phyloP scores from a whole-genome alignment of 2,797 vertebrate species.

The Hippopotamyrus pictus region DNA sequence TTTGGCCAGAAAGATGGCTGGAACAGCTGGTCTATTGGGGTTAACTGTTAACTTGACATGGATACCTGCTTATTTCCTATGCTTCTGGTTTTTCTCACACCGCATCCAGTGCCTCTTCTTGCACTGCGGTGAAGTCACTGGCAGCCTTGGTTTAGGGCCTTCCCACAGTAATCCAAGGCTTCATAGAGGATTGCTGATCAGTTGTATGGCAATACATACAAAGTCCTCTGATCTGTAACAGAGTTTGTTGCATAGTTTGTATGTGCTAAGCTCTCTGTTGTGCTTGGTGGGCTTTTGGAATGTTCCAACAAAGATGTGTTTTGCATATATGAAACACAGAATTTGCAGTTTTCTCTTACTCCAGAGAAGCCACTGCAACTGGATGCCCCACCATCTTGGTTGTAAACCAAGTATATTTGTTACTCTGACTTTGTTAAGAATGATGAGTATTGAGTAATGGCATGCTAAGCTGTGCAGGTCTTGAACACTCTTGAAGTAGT shows the following conservation, averaged over 20 bases:
- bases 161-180: background rate
- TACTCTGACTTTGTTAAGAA: background rate
- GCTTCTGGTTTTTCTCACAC: background rate
- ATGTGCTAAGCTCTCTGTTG: background rate
- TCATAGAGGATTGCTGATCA: background rate
- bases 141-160: background rate
- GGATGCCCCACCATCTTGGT: background rate
- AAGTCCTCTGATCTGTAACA: background rate
- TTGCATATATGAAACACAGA: background rate
- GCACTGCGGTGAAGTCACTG: background rate
- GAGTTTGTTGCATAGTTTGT: background rate
- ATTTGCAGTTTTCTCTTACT: background rate
- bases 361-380: background rate
- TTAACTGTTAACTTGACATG: background rate
- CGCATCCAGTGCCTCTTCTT: background rate
- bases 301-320: background rate
- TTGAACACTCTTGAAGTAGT: background rate
- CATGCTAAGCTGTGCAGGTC: background rate
- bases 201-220: background rate
- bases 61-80: background rate
- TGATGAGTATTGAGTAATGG: background rate
- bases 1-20: background rate
- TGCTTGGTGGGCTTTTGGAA: background rate
- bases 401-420: background rate
- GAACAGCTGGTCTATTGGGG: background rate